Conservation (phyloP, 2,113 vertebrate species). For the Asarcornis scutulata region DNA sequence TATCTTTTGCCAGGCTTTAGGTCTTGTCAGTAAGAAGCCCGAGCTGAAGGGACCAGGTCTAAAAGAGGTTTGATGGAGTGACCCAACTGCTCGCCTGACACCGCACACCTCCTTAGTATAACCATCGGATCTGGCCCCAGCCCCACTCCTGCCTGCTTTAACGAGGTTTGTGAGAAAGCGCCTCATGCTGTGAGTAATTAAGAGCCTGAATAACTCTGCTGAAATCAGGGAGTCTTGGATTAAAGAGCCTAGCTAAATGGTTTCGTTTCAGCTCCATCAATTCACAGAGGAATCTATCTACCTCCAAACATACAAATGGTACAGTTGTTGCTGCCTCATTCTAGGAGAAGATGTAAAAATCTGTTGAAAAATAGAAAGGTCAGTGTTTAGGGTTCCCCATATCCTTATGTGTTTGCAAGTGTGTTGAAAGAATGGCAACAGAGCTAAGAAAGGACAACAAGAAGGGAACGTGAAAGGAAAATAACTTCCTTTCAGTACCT, state of each 20-base stretch:
- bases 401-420: neutral
- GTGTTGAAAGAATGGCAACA: neutral
- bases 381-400: neutral
- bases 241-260: neutral
- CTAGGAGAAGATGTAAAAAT: neutral
- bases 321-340: neutral
- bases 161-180: neutral
- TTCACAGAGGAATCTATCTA: neutral
- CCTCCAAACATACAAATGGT: neutral
- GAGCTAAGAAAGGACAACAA: neutral
- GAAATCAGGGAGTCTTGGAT: neutral
- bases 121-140: neutral
- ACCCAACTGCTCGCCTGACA: neutral
- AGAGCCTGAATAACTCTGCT: neutral
- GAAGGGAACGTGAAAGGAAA: neutral
- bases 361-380: neutral
- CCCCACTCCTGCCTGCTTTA: neutral
- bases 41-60: neutral
- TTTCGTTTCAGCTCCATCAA: neutral
- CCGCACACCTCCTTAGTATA: neutral
- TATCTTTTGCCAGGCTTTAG: neutral
- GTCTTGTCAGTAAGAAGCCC: neutral
- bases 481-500: constrained; percentile 25
- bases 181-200: neutral
- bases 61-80: neutral